Evolutionary conservation across 2,888 invertebrate species (phyloP), one percentile per base, ranked within the genome.

Genomic region (Chironomus riparius): DNA sequence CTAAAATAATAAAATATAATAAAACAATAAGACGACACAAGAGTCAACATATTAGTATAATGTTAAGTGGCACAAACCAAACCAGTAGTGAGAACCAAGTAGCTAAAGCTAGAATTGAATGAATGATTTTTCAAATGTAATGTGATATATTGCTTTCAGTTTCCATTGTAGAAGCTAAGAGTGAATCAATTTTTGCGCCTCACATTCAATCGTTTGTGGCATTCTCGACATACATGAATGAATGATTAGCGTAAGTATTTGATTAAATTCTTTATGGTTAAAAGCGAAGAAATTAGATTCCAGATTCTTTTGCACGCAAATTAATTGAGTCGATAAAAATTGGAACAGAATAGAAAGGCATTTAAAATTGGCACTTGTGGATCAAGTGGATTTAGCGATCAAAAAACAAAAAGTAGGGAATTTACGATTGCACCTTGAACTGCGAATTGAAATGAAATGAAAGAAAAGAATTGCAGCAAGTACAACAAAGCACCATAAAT

Each of bases 11-110:
- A 56, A 38, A 38, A 56, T 56, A 56, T 56, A 56, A 56, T 56
- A 56, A 56, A 56, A 56, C 56, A 56, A 56, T 56, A 56, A 56
- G 56, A 56, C 56, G 56, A 56, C 56, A 56, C 56, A 18, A 56
- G n/a, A 56, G 56, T 56, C 18, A 56, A 56, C 56, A 56, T 56
- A 56, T 56, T 18, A 18, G 56, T 18, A 56, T 56, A 56, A 38
- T 56, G 13, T 28, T n/a, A 68, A 70, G 47, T 70, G 47, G 70
- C 15, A 70, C 70, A 70, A 70, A 21, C 38, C 70, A 70, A 70
- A 70, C 56, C 56, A 56, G 56, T 56, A 56, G 56, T 56, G n/a
- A 56, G 56, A 56, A 15, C 50, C 15, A n/a, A 50, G n/a, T 50
- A 50, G 15, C 56, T 56, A 56, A n/a, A n/a, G 18, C 56, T 56